Percentiles rank a stretch among this genome's conserved stretches.
These are phyloP conservation scores for Stichopus chloronotus DNA, from an alignment of 35 echinoderm and acorn worm species.

Conservation along the genomic window DNA sequence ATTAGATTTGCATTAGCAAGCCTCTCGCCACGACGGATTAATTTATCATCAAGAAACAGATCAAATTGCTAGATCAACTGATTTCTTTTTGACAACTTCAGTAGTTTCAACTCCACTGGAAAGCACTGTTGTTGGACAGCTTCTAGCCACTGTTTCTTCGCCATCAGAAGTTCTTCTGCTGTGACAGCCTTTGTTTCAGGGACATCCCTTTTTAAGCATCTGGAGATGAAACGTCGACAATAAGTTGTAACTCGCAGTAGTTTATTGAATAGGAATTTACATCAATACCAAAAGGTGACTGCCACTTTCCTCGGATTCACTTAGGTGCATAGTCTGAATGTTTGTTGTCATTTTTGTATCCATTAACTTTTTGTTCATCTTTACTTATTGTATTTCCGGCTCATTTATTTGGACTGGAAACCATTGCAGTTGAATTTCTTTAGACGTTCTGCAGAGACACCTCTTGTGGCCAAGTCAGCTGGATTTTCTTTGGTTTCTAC, in stretches of 20 bases:
- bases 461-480: background rate
- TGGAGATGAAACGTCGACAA: conserved; percentile 18
- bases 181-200: background rate
- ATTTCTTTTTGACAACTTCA: background rate
- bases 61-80: conserved; percentile 18
- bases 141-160: background rate
- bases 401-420: background rate
- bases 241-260: conserved; percentile 25
- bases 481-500: background rate
- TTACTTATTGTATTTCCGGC: background rate
- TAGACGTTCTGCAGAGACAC: background rate
- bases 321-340: background rate
- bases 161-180: background rate
- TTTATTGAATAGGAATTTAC: background rate
- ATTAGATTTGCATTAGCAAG: conserved; percentile 6
- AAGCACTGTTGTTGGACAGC: background rate
- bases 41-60: conserved; percentile 3
- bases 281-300: conserved; percentile 15
- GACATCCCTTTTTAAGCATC: background rate
- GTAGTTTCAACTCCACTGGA: background rate
- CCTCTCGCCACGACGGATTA: conserved; percentile 7
- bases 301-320: background rate
- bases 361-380: background rate
- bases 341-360: background rate
- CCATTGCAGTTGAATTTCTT: conserved; percentile 22